Evolutionary conservation across 1,140 invertebrate genomes (phyloP).

Genomic region (Eueides isabella): DNA sequence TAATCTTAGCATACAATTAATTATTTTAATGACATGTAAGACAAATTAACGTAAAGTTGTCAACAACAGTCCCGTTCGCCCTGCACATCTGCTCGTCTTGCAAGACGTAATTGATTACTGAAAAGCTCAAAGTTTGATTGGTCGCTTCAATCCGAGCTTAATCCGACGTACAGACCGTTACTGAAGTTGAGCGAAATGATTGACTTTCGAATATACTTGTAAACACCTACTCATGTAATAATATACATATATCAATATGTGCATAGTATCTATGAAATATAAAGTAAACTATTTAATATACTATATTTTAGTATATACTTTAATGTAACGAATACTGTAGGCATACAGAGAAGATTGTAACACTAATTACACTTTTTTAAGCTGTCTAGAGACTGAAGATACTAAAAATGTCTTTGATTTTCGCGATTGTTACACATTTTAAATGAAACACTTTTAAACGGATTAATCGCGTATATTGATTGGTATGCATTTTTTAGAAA

Average conservation of each 20-base stretch:
- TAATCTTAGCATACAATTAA: background rate
- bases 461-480: no score
- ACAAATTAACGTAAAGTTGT: constrained; percentile 21
- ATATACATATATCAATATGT: background rate
- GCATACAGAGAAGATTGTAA: no score
- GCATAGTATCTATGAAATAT: background rate
- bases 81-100: constrained; percentile 52
- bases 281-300: no score
- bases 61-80: constrained; percentile 34
- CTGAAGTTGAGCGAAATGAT: constrained; percentile 34
- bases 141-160: constrained; percentile 54
- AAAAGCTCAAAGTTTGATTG: constrained; percentile 68
- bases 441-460: no score
- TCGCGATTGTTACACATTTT: no score
- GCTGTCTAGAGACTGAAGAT: no score
- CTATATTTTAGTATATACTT: no score
- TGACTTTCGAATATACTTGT: constrained; percentile 23
- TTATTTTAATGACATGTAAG: constrained; percentile 14
- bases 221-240: background rate
- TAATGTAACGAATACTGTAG: no score
- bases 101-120: constrained; percentile 65
- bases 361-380: no score
- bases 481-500: no score
- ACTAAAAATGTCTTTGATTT: no score
- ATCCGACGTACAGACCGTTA: constrained; percentile 41